A percentile compares a stretch with the other conserved stretches of the same genome.
Evolutionary conservation across 92 coral and sea anemone genomes (phyloP).

Genomic region (Zoanthus sansibaricus): DNA sequence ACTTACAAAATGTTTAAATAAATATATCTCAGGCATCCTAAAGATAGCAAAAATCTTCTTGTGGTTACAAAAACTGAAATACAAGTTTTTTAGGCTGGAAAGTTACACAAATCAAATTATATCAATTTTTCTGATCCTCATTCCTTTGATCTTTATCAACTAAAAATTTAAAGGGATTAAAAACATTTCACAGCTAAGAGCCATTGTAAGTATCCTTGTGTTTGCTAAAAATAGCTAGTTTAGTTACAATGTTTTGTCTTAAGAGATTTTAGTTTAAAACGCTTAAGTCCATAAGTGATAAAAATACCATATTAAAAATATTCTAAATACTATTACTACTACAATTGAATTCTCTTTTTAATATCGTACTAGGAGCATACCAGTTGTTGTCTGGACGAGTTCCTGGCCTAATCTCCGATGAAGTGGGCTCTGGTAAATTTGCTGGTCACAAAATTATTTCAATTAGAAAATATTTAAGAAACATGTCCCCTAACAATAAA

Average conservation of each 20-base stretch:
- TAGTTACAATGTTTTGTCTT: background rate
- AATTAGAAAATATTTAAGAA: too few relatives aligned
- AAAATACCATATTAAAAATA: background rate
- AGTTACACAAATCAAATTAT: background rate
- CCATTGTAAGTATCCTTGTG: background rate
- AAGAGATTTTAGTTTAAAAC: background rate
- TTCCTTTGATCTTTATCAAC: background rate
- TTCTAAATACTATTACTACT: background rate
- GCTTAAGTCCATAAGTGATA: background rate
- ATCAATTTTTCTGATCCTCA: background rate
- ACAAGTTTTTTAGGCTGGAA: too few relatives aligned
- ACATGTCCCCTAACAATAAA: background rate
- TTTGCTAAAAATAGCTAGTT: background rate
- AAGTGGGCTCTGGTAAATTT: conserved; percentile 76
- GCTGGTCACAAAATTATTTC: conserved; percentile 50
- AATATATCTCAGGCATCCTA: too few relatives aligned
- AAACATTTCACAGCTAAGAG: background rate
- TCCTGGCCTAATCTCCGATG: conserved; percentile 79
- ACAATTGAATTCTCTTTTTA: background rate
- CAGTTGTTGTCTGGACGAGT: conserved; percentile 93
- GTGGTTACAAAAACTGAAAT: too few relatives aligned
- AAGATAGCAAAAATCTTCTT: too few relatives aligned
- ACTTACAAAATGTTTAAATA: too few relatives aligned
- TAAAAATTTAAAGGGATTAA: background rate
- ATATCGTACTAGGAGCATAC: conserved; percentile 54